A percentile compares a stretch with the other conserved stretches of the same genome.
Conservation (phyloP, 2,888 invertebrate genomes). For the Acronicta leporina region DNA sequence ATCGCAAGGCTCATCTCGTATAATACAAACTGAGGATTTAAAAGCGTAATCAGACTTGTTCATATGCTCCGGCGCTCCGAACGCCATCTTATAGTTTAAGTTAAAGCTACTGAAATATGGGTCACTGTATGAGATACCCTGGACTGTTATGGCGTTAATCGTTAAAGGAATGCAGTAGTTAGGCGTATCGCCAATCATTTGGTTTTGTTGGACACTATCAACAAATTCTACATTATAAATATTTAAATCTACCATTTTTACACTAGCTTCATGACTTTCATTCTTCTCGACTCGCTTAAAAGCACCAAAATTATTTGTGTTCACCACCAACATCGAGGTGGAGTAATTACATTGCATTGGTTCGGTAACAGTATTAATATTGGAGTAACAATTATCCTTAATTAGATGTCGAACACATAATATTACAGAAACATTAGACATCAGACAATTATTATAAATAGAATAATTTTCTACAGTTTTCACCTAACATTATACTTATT, state of each 20-base stretch:
- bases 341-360: conserved; percentile 90
- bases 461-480: conserved; percentile 89
- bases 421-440: conserved; percentile 90
- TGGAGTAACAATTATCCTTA: conserved; percentile 89
- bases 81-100: conserved; percentile 89
- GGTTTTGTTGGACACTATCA: conserved; percentile 90
- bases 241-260: conserved; percentile 89
- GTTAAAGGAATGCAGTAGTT: conserved; percentile 89
- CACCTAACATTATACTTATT: conserved; percentile 88
- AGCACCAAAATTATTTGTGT: conserved; percentile 90
- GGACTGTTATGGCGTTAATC: conserved; percentile 90
- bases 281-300: conserved; percentile 88
- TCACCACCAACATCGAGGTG: conserved; percentile 90
- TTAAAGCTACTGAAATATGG: conserved; percentile 90
- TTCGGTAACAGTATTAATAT: conserved; percentile 89
- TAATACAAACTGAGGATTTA: conserved; percentile 89
- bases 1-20: conserved; percentile 87
- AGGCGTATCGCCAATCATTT: conserved; percentile 89
- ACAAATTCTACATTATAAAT: conserved; percentile 89
- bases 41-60: conserved; percentile 90
- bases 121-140: conserved; percentile 90
- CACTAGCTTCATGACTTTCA: conserved; percentile 89
- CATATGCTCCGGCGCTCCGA: conserved; percentile 87
- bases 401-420: conserved; percentile 91
- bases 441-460: conserved; percentile 90